Base-by-base conservation (phyloP, 2,797 vertebrate genomes). In the Sebastes taczanowskii region DNA sequence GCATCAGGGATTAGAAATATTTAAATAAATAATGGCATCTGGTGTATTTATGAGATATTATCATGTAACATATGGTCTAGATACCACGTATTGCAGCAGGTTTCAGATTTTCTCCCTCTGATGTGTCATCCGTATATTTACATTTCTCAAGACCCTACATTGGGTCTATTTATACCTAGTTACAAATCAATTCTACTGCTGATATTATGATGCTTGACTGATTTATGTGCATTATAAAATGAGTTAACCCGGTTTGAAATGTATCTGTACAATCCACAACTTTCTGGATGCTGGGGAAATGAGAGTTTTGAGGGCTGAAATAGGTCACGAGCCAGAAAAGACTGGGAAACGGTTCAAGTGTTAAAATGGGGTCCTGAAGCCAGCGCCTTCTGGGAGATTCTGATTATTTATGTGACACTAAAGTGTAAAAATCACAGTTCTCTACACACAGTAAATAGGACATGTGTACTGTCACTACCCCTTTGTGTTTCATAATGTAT, bases 331-430 rank as follows among this genome's bases (percentile, higher is more conserved):
- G 42, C 59, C 69, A 65, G 49, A 69, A 25, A 65, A 56, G 29
- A 20, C 58, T 82, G 55, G 58, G 63, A 83, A 82, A 52, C 34
- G 4, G 32, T 30, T 59, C 5, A 75, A 75, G 7, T 65, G 53
- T 59, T 70, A 27, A 71, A 20, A 16, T 38, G 16, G 14, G 46
- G 78, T 27, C 55, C 65, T 78, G 49, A 74, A 61, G 27, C 25
- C 11, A 64, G 60, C 5, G 4, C 60, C 74, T 35, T 55, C 71
- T 74, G 56, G 69, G 62, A 60, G 16, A 59, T 64, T 82, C 56
- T 76, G 75, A 64, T 52, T 52, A 27, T 81, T 77, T 74, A n/a
- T 78, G 52, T 77, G 65, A 74, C 68, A 70, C 52, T 23, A 20
- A 68, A 65, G 52, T 46, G 25, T 71, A 29, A 77, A 66, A 62